Evolutionary conservation across 2,888 invertebrate genomes (phyloP).

Genomic region (Philereme transversata): DNA sequence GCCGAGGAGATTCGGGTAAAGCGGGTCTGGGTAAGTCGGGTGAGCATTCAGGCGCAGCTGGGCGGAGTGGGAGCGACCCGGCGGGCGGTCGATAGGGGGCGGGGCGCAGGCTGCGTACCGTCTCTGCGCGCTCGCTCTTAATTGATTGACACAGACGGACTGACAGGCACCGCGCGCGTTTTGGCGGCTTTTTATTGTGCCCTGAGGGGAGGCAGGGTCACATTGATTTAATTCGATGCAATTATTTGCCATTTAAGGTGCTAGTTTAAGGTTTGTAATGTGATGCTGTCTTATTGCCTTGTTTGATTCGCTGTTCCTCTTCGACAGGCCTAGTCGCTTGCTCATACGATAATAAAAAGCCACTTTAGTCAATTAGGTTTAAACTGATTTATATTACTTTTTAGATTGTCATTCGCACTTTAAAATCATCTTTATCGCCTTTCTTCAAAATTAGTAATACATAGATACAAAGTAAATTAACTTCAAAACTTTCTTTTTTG

Average conservation of each 20-base stretch:
- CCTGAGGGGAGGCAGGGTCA: constrained; percentile 48
- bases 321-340: too few species aligned
- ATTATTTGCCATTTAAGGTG: constrained; percentile 23
- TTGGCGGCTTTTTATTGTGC: constrained; percentile 70
- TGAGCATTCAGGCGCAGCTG: constrained; percentile 63
- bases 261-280: constrained; percentile 24
- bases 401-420: too few species aligned
- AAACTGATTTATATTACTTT: too few species aligned
- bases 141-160: constrained; percentile 80
- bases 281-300: constrained; percentile 8
- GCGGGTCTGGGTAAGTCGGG: constrained; percentile 22
- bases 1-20: constrained; percentile 24
- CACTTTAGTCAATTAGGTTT: too few species aligned
- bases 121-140: constrained; percentile 58
- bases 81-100: constrained; percentile 69
- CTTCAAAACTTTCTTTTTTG: too few species aligned
- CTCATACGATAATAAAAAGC: too few species aligned
- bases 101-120: constrained; percentile 67
- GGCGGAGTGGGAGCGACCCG: constrained; percentile 56
- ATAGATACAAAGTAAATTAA: too few species aligned
- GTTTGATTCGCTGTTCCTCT: background rate
- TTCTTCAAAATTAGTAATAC: too few species aligned
- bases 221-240: constrained; percentile 55
- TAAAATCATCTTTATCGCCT: too few species aligned
- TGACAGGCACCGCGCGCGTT: constrained; percentile 69